Evolutionary conservation across 2,113 vertebrate species (phyloP), one percentile per base, ranked within the genome.

Genomic region (Haplochromis vanheusdeni): DNA sequence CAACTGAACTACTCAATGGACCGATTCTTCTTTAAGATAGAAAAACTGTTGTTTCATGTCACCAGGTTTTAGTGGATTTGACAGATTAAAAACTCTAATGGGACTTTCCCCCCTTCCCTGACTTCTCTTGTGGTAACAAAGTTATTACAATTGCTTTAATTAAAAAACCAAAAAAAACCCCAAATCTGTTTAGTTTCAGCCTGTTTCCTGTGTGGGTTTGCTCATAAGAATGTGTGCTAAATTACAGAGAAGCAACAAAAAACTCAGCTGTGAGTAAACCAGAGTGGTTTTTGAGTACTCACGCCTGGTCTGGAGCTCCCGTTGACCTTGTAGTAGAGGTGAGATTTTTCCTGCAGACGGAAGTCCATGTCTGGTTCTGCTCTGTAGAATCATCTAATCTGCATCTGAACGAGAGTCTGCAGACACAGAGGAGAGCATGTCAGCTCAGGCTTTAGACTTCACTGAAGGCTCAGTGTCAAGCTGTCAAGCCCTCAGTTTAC

Each of bases 281-380:
- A 31, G 42, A 31, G 70, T 10, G 70, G 16, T 77, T 77, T 77
- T 77, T 11, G 45, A 23, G 49, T 37, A 87, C 86, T 87, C 79
- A 89, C 87, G 5, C 68, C 28, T 2, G 14, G 37, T 12, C 80
- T 89, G 40, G 93, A 14, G 81, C 45, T 90, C 19, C 95, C 91
- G 26, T 96, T 95, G 85, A 95, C 62, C 7, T 84, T 23, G 84
- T 93, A 91, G 26, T 88, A 89, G 80, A 85, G 90, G 14, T 84
- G 85, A 54, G 93, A 90, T 84, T 91, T 94, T 60, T 89, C 87
- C n/a, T 92, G 90, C 62, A 94, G 51, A 31, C 17, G 92, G 60
- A 93, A 45, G 35, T 96, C 94, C 96, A 96, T 81, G 70, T 90
- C 89, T 28, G 56, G 54, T 28, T 77, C 86, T 40, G 31, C 54